Base-by-base conservation (phyloP, 1,140 invertebrate species). In the Lepidurus apus region DNA sequence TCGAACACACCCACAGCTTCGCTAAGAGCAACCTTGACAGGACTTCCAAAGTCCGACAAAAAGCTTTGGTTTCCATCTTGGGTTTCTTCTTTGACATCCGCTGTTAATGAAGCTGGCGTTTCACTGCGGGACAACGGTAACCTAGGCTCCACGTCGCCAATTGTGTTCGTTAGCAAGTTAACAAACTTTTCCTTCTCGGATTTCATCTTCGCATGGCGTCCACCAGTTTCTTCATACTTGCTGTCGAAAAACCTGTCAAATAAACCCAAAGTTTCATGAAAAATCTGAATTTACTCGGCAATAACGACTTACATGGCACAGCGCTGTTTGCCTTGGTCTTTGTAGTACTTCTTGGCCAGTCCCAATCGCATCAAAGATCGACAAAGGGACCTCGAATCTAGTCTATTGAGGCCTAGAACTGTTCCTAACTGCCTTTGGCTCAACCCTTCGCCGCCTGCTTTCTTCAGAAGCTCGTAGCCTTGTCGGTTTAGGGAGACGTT, bases 281-380 rank as follows among this genome's bases (percentile, higher is more conserved):
- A 9, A 21, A 65, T 13, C 9, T 65, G 21, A 10, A 17, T 10
- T 47, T 13, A 4, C 1, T 7, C 17, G 21, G 13, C 53, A 65
- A 10, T 34, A 34, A 34, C 4, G 34, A 86, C 83, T 82, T 85
- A 87, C 82, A 85, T 85, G 45, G 84, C 84, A 47, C 85, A 83
- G 45, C 89, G 84, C 80, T 90, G 89, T 43, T 88, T 83, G 4
- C 89, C 89, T 10, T 86, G 82, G 79, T 90, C 88, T 75, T 86
- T 85, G 83, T 88, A 87, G 74, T 87, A 86, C 13, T 84, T 86
- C 10, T 85, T 85, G 43, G 87, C 85, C 43, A 87, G 82, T 43
- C 86, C 84, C 7, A 81, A 79, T 81, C 86, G 80, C n/a, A 21
- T 65, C 7, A 80, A 74, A 81, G 88, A 87, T 43, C 87, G 83